A percentile compares a stretch with the other conserved stretches of the same genome.
Evolutionary conservation across 2,797 vertebrate genomes (phyloP).

Genomic region (Liasis olivaceus): DNA sequence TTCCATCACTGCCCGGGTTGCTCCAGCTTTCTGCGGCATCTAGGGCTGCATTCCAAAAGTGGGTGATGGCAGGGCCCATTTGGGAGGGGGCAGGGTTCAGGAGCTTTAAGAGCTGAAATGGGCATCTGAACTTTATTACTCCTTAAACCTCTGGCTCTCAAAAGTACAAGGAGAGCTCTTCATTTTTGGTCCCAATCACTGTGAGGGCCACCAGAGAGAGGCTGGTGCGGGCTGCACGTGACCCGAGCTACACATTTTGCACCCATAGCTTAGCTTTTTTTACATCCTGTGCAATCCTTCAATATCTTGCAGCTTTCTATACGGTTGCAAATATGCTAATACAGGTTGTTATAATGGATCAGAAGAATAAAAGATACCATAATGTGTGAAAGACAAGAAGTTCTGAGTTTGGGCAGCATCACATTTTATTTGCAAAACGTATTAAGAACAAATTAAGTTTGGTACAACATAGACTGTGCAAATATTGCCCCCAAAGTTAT

Average conservation of each 20-base stretch:
- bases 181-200: neutral
- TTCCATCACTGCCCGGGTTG: neutral
- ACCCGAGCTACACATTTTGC: neutral
- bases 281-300: neutral
- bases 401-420: neutral
- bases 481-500: neutral
- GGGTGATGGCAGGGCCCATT: neutral
- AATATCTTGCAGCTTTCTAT: neutral
- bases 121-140: neutral
- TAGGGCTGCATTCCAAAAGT: neutral
- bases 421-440: neutral
- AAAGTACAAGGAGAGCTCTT: neutral
- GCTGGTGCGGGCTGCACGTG: neutral
- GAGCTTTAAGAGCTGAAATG: neutral
- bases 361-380: neutral
- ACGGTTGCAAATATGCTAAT: neutral
- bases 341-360: neutral
- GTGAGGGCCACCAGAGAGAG: neutral
- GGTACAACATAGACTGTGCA: neutral
- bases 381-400: neutral
- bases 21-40: neutral
- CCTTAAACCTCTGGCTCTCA: neutral
- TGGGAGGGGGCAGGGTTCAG: neutral
- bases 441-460: neutral
- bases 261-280: neutral